These are phyloP conservation scores for Acleris literana DNA, from an alignment of 2,888 invertebrate genomes.

Conservation along the genomic window DNA sequence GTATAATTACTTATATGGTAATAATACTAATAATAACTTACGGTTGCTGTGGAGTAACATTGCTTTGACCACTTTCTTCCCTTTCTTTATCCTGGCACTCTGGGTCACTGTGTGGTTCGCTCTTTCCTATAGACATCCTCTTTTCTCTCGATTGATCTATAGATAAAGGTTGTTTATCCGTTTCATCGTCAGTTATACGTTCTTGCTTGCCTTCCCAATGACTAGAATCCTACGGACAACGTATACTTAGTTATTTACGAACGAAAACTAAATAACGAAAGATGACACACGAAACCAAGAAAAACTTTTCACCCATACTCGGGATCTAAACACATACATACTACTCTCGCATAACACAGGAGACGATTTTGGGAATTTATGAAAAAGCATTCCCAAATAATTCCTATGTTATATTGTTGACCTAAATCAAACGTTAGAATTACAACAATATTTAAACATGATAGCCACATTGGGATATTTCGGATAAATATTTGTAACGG, in stretches of 20 bases:
- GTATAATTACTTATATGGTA: not conserved
- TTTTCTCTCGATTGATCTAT: conserved; percentile 42
- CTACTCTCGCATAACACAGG: no score
- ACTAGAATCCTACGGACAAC: conserved; percentile 33
- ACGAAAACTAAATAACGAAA: no score
- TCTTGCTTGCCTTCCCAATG: conserved; percentile 68
- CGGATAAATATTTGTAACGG: no score
- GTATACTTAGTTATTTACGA: not conserved
- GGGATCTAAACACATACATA: no score
- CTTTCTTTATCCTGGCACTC: conserved; percentile 10
- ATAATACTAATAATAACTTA: not conserved
- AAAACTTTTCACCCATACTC: no score
- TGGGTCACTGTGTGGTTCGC: conserved; percentile 43
- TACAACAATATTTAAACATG: not conserved
- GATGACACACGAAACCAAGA: no score
- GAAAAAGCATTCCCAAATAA: no score
- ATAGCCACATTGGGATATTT: not conserved
- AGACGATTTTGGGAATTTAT: no score
- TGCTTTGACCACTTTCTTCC: not conserved
- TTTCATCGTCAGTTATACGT: conserved; percentile 62
- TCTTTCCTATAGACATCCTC: conserved; percentile 57
- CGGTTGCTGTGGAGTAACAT: not conserved
- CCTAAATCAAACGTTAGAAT: not conserved
- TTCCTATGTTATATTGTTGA: no score
- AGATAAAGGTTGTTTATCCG: conserved; percentile 29